Conservation (phyloP, 2,888 invertebrate species). For the Cephonodes hylas region DNA sequence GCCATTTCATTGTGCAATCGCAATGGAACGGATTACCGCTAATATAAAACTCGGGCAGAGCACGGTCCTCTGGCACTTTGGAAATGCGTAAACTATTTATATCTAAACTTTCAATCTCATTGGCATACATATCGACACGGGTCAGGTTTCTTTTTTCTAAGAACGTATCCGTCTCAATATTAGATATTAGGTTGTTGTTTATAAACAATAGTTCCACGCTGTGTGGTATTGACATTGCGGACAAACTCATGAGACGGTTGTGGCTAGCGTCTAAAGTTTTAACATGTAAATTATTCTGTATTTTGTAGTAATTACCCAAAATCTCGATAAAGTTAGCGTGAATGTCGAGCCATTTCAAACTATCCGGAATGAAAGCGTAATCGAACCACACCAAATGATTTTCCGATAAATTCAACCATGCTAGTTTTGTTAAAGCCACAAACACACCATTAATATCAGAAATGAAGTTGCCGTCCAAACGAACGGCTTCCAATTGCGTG, state of each 20-base stretch:
- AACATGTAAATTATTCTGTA: constrained; percentile 88
- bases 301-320: constrained; percentile 92
- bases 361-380: constrained; percentile 93
- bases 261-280: constrained; percentile 94
- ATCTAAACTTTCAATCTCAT: constrained; percentile 90
- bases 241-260: constrained; percentile 90
- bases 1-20: constrained; percentile 98
- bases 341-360: constrained; percentile 93
- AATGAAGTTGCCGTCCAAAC: constrained; percentile 92
- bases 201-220: constrained; percentile 93
- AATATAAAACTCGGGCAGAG: constrained; percentile 93
- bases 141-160: constrained; percentile 90
- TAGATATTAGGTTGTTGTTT: constrained; percentile 92
- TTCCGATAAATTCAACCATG: constrained; percentile 94
- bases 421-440: constrained; percentile 88
- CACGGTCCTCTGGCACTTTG: constrained; percentile 84
- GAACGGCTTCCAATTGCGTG: constrained; percentile 90
- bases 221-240: constrained; percentile 91
- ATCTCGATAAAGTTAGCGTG: constrained; percentile 94
- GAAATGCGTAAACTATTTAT: constrained; percentile 89
- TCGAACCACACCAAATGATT: constrained; percentile 96
- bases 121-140: constrained; percentile 94
- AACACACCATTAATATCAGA: constrained; percentile 95
- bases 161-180: constrained; percentile 91
- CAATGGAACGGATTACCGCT: constrained; percentile 96